Conservation (phyloP, 1,140 invertebrate genomes). For the Meloidogyne chitwoodi region DNA sequence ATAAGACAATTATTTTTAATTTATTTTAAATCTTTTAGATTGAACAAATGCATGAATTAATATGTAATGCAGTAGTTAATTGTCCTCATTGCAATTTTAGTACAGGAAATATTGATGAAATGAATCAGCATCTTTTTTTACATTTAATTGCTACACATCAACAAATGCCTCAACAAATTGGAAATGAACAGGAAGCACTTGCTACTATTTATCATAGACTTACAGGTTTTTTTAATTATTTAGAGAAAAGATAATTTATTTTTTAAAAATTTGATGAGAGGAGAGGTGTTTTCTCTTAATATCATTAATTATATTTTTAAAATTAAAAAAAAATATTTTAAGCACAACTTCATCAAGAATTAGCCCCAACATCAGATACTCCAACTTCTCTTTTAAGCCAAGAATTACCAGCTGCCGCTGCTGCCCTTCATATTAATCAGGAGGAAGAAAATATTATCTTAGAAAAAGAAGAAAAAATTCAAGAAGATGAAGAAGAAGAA, state of each 20-base stretch:
- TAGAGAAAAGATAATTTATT: too few species aligned
- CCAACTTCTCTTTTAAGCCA: not conserved
- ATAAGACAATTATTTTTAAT: slow-evolving; percentile 1
- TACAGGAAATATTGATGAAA: slow-evolving; percentile 21
- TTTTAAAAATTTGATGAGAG: not conserved
- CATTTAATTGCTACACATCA: slow-evolving; percentile 26
- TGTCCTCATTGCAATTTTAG: slow-evolving; percentile 5
- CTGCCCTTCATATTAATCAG: not conserved
- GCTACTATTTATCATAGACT: slow-evolving; percentile 15
- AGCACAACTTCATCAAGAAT: slow-evolving; percentile 18
- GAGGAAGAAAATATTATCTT: not conserved
- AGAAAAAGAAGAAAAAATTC: not conserved
- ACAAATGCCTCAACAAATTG: slow-evolving; percentile 21
- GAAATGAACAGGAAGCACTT: slow-evolving; percentile 22
- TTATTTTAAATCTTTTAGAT: slow-evolving; percentile 24
- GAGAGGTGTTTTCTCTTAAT: too few species aligned
- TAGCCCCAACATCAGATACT: not conserved
- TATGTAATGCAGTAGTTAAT: slow-evolving; percentile 47
- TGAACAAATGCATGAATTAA: slow-evolving; percentile 34
- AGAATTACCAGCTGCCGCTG: slow-evolving; percentile 2
- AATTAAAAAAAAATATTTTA: not conserved
- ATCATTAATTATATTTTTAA: not conserved
- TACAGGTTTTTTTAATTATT: not conserved
- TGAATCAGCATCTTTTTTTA: slow-evolving; percentile 18
- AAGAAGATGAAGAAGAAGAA: not conserved